These are phyloP conservation scores for Cheumatopsyche charites DNA, from an alignment of 1,140 invertebrate genomes.

Conservation along the genomic window DNA sequence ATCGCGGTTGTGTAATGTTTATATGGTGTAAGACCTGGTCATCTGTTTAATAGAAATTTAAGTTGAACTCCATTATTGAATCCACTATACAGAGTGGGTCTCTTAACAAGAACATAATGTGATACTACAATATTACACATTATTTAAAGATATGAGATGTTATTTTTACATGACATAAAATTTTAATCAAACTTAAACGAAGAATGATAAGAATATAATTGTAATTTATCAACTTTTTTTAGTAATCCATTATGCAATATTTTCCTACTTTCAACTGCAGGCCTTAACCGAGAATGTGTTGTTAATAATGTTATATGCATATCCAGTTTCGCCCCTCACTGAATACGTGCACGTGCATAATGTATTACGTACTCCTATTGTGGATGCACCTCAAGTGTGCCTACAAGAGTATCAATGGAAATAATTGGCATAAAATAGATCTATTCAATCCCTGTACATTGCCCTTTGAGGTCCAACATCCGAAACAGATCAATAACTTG, in stretches of 20 bases:
- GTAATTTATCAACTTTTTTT: too few species aligned
- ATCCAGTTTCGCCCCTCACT: neutral
- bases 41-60: constrained; percentile 11
- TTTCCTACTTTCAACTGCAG: neutral
- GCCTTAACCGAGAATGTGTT: neutral
- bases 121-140: too few species aligned
- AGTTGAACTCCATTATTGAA: neutral
- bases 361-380: constrained; percentile 6
- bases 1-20: too few species aligned
- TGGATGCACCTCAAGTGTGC: constrained; percentile 10
- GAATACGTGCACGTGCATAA: constrained; percentile 15
- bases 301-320: neutral
- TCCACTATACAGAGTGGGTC: neutral
- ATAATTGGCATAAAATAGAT: constrained; percentile 6
- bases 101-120: constrained; percentile 18
- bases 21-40: too few species aligned
- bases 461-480: too few species aligned
- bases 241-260: too few species aligned
- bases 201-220: too few species aligned
- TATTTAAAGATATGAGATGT: neutral
- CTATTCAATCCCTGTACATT: neutral
- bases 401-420: neutral
- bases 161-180: too few species aligned
- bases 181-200: too few species aligned
- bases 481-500: too few species aligned